Percentiles rank a stretch among this genome's conserved stretches.
phyloP scores from a whole-genome alignment of 2,113 vertebrate species.

The Brachypteracias leptosomus region DNA sequence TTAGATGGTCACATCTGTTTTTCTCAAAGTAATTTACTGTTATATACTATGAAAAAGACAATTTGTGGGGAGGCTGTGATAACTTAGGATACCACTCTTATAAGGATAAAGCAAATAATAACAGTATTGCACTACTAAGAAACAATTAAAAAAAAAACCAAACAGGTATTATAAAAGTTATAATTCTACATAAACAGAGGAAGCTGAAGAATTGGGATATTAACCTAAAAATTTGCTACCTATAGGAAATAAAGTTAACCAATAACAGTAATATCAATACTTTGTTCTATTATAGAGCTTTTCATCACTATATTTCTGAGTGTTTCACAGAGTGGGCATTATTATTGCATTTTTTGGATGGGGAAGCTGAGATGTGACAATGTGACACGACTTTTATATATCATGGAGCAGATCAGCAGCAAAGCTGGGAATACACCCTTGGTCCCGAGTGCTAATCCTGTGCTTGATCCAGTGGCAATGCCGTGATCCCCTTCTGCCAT shows the following conservation, averaged over 20 bases:
- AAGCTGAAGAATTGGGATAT: background rate
- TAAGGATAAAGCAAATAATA: background rate
- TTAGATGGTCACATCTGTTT: background rate
- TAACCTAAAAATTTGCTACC: background rate
- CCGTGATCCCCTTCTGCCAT: slow-evolving; percentile 10
- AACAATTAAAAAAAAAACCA: background rate
- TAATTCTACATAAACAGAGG: background rate
- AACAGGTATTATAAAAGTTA: background rate
- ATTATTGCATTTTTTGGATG: background rate
- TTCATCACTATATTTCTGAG: background rate
- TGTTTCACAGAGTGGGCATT: background rate
- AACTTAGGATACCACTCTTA: background rate
- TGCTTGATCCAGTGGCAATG: background rate
- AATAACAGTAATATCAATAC: background rate
- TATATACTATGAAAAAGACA: background rate
- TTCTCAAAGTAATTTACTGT: background rate
- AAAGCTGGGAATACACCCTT: background rate
- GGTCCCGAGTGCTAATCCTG: background rate
- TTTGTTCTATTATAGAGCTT: background rate
- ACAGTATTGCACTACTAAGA: background rate
- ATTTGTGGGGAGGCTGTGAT: background rate
- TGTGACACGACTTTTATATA: background rate
- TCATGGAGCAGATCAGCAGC: background rate
- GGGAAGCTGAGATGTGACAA: background rate
- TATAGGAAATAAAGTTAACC: background rate